Base-by-base conservation (phyloP, 2,888 invertebrate species). In the Volucella zonaria region DNA sequence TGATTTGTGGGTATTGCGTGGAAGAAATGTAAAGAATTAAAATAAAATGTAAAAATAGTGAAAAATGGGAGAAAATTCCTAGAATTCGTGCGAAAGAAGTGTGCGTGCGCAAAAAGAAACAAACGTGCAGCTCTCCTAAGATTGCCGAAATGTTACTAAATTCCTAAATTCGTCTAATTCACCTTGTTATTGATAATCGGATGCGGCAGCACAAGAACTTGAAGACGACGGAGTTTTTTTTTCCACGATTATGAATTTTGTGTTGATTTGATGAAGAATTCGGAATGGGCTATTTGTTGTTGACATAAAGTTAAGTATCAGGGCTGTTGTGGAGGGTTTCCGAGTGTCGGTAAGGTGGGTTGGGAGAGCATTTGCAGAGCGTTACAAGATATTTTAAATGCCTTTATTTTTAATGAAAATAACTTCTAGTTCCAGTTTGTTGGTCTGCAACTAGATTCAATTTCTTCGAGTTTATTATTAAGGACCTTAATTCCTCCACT, bases 81-180 rank as follows among this genome's bases (percentile, higher is more conserved):
- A 43, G 3, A 23, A 61, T 51, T 62, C 18, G 45, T 54, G 45
- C 47, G 15, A 38, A 47, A 67, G 15, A 8, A 23, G 43, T 8
- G 40, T 54, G 31, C 49, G 47, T 77, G 54, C 68, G 68, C 47
- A 40, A 49, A 31, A 31, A 31, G 6, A 31, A 31, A 31, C 31
- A 23, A 45, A 70, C 54, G 62, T 45, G 47, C 38, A 54, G 31
- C 42, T 51, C 45, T 10, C 12, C 40, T 1, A 45, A 42, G 54
- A n/a, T 70, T 62, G 47, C 38, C 31, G 54, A 42, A 56, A 62
- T 47, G 12, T 42, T 49, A 78, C 70, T 78, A 64, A 78, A 71
- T 43, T 49, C 18, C 62, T 78, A 64, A 78, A 71, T 43, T 49
- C 18, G 23, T 56, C 40, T 51, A 64, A 70, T 56, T 78, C 78